Evolutionary conservation across 35 echinoderm and acorn worm species (phyloP).

Genomic region (Nesometra sesokonis): DNA sequence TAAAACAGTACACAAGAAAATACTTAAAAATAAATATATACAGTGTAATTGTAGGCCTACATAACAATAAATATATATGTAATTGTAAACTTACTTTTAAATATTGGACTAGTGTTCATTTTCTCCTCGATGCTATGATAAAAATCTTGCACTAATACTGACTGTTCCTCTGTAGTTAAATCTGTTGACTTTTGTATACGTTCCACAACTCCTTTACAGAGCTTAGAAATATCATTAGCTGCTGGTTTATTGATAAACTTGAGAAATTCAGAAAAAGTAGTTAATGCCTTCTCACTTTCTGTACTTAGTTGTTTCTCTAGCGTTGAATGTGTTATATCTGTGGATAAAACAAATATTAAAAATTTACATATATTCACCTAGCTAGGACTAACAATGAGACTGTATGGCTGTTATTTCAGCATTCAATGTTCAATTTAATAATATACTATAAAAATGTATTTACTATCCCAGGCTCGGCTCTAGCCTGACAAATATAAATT

Average conservation of each 20-base stretch:
- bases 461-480: no score
- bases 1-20: no score
- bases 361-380: no score
- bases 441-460: no score
- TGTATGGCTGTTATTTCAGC: no score
- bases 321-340: constrained; percentile 14
- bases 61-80: not conserved
- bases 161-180: constrained; percentile 56
- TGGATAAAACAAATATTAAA: not conserved
- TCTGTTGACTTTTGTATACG: constrained; percentile 32
- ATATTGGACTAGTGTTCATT: constrained; percentile 39
- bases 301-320: constrained; percentile 63
- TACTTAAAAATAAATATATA: no score
- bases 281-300: constrained; percentile 70
- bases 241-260: constrained; percentile 64
- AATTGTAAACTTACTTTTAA: constrained; percentile 35
- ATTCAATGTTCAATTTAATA: no score
- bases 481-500: no score
- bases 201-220: constrained; percentile 54
- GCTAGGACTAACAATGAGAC: no score
- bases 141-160: constrained; percentile 88
- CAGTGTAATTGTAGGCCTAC: no score
- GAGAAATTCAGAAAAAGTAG: constrained; percentile 72
- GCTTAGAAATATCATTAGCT: constrained; percentile 55
- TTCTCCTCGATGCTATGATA: constrained; percentile 59